Base-by-base conservation (phyloP, 2,797 vertebrate genomes). In the Decapterus maruadsi region DNA sequence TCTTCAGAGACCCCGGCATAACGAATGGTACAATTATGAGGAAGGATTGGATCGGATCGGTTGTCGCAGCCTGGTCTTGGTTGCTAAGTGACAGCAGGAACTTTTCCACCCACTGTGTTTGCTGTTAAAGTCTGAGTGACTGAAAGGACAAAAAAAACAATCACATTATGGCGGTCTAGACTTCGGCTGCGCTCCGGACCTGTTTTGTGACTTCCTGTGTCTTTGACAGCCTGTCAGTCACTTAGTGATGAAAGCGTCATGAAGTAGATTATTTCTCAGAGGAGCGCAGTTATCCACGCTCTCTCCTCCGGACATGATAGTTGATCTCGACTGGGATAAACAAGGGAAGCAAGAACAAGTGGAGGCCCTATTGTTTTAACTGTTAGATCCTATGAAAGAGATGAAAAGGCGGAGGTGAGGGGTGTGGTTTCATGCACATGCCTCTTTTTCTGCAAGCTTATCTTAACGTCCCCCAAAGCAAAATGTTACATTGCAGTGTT, bases 71-170 rank as follows among this genome's bases (percentile, higher is more conserved):
- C 89, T 75, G 77, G 81, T 85, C 78, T 83, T 50, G 88, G 91
- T 94, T 94, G 93, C 93, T 93, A 87, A 93, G 93, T 93, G 93
- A 94, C 93, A 92, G 89, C 87, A 83, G 90, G 91, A 93, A 93
- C 91, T 93, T 93, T 90, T 85, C 89, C 85, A 50, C 90, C 91
- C 89, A 89, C 92, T 69, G 88, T 90, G 84, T 94, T 92, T 91
- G 84, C 90, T 63, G 85, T 85, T 84, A 74, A 89, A 82, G 84
- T 87, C 81, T 78, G 85, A 87, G 73, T 82, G 89, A 89, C 74
- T 81, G 86, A 88, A 83, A 86, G 82, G 80, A 90, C 73, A 26
- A 26, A 26, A 34, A 90, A 91, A 90, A 91, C 85, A 83, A 91
- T 90, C 80, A 69, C 91, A 86, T 88, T 86, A 87, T 76, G 75